phyloP scores from a whole-genome alignment of 2,797 vertebrate genomes.

The Helarctos malayanus region DNA sequence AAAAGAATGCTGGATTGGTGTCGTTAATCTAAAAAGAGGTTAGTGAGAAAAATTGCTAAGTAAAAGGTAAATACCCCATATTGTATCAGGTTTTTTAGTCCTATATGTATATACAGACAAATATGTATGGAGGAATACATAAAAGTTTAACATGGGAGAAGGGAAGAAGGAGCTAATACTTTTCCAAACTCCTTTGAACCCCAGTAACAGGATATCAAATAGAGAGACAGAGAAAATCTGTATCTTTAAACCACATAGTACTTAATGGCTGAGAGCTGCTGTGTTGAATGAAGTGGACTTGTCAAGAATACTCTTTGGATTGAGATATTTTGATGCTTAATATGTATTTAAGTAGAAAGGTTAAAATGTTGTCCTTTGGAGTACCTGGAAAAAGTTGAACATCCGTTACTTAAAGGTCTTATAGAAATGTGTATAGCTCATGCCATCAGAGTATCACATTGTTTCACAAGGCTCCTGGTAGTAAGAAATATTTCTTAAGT shows the following conservation, averaged over 20 bases:
- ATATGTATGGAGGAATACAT: not conserved
- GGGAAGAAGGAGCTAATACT: not conserved
- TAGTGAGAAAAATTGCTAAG: not conserved
- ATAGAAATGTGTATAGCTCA: not conserved
- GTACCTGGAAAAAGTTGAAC: not conserved
- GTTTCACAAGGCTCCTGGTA: not conserved
- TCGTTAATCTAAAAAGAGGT: conserved; percentile 13
- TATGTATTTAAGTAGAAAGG: not conserved
- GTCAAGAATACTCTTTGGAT: not conserved
- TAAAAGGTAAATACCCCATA: not conserved
- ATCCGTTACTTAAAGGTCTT: conserved; percentile 4
- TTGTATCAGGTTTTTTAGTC: not conserved
- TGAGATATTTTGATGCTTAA: conserved; percentile 3
- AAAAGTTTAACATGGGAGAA: conserved; percentile 1
- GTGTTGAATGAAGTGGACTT: not conserved
- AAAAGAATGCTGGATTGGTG: conserved; percentile 37
- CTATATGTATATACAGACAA: not conserved
- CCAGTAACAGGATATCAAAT: not conserved
- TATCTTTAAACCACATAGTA: conserved; percentile 18
- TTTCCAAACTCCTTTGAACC: conserved; percentile 20
- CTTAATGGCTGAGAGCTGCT: not conserved
- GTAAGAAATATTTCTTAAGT: not conserved
- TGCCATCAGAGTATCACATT: not conserved
- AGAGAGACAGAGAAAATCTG: not conserved
- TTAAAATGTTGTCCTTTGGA: conserved; percentile 1